Base-by-base conservation (phyloP, 2,113 vertebrate species). In the Eptesicus fuscus region DNA sequence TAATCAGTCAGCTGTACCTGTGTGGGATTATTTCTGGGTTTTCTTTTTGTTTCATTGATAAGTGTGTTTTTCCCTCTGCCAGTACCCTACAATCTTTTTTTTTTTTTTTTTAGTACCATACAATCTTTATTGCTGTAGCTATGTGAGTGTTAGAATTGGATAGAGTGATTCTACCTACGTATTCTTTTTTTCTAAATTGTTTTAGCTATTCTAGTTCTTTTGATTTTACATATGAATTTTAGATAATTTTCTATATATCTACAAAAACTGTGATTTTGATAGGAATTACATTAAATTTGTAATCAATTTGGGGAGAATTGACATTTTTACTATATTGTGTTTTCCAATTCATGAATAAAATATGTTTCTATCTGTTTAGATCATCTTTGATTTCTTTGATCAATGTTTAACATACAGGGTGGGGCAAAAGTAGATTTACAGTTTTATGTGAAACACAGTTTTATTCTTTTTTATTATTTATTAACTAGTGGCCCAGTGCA, bases 11-110 rank as follows among this genome's bases (percentile, higher is more conserved):
- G 44, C 44, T 82, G 42, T 70, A 23, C 28, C 71, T 73, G 17
- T 63, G 23, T 85, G 73, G 63, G 79, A 18, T 84, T 92, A 18
- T 61, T 44, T 89, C 30, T 74, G 53, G 25, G 14, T 83, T 95
- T 22, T 88, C 23, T 69, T 91, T 88, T 84, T 83, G 37, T 88
- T 85, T 51, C 61, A n/a, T 69, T 89, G 53, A 89, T 94, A 23
- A 37, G 0, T 74, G 10, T 67, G 30, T 77, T 35, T 90, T 3
- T 95, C 28, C 17, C 40, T 95, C 25, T 49, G 32, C 20, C 35
- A 71, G 1, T 56, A 70, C 9, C 6, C 40, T 6, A 2, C 12
- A 49, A 16, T 71, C 30, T 94, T 71, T 63, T n/a, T n/a, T n/a
- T n/a, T n/a, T n/a, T n/a, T n/a, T n/a, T n/a, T n/a, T n/a, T n/a